Percentiles rank a stretch among this genome's conserved stretches.
Evolutionary conservation across 2,797 vertebrate species (phyloP).

Genomic region (Manis javanica): DNA sequence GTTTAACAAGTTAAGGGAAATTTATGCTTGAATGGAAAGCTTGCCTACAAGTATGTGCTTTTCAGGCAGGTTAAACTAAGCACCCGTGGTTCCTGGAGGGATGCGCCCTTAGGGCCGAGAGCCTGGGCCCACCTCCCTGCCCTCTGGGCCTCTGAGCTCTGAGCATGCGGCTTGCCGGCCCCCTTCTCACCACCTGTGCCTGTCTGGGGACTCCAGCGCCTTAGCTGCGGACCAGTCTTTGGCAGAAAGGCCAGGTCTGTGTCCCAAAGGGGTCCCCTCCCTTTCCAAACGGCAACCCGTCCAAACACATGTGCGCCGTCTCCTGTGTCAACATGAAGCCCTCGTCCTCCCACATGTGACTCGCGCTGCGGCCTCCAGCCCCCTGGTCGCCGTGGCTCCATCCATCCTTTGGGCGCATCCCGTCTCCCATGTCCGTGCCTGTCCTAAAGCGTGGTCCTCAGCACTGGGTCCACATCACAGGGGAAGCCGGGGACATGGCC

Average conservation of each 20-base stretch:
- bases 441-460: not conserved
- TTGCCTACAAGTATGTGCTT: not conserved
- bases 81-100: not conserved
- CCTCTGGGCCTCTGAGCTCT: not conserved
- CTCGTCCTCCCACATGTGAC: not conserved
- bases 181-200: not conserved
- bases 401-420: not conserved
- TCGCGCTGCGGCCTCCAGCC: too few relatives aligned
- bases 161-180: not conserved
- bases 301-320: too few relatives aligned
- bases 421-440: not conserved
- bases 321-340: not conserved
- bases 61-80: not conserved
- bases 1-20: not conserved
- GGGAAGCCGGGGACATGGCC: not conserved
- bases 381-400: not conserved
- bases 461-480: not conserved
- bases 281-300: not conserved
- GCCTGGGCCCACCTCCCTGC: rapidly evolving
- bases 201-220: not conserved
- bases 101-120: not conserved
- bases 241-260: not conserved
- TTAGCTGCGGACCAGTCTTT: not conserved
- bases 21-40: not conserved
- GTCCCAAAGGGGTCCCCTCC: not conserved